Conservation (phyloP, 2,113 vertebrate genomes). For the Phylloscopus trochiloides region DNA sequence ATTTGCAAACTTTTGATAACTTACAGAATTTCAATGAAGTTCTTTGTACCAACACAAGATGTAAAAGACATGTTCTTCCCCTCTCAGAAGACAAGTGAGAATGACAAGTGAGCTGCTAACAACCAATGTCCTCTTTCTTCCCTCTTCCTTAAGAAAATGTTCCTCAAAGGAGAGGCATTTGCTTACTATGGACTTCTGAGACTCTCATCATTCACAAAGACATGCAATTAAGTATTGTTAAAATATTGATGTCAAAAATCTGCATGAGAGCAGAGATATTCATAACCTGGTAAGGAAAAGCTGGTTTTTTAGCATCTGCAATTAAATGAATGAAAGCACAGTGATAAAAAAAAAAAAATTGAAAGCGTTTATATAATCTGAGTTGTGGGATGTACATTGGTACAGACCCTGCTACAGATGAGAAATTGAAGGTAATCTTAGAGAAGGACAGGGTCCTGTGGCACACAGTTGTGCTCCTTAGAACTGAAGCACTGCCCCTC, state of each 20-base stretch:
- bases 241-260: not conserved
- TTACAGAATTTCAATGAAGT: not conserved
- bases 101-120: not conserved
- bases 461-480: not conserved
- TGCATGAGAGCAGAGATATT: not conserved
- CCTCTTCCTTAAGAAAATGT: not conserved
- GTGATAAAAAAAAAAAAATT: not conserved
- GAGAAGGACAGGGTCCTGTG: rapidly evolving
- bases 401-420: not conserved
- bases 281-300: not conserved
- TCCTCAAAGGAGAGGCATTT: not conserved
- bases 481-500: not conserved
- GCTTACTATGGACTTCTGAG: not conserved
- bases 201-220: not conserved
- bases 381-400: not conserved
- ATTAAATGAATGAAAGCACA: not conserved
- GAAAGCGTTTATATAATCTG: not conserved
- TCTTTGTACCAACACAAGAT: not conserved
- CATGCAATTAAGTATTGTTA: not conserved
- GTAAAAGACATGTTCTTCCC: not conserved
- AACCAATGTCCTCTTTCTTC: not conserved
- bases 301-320: not conserved
- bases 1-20: not conserved
- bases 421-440: not conserved
- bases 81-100: not conserved